Evolutionary conservation across 2,888 invertebrate genomes (phyloP), one percentile per base, ranked within the genome.

Genomic region (Torymus texanus): DNA sequence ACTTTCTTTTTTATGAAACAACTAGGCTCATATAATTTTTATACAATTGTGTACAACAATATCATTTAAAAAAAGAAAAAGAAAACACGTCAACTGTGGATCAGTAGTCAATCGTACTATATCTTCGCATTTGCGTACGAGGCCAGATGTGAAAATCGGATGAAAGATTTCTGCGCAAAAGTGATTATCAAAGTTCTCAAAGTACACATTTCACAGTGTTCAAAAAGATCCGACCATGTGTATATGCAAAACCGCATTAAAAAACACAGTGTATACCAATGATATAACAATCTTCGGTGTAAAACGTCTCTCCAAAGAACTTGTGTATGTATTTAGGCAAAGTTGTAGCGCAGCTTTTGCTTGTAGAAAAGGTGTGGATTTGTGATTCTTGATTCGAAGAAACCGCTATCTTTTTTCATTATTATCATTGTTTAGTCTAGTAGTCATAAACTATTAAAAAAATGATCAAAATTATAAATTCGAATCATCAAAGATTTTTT

Each of bases 11-110:
- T 85, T 85, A 86, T 83, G 85, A 86, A 86, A 86, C 84, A 86
- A 85, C 83, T 86, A 86, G 82, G 66, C 81, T 83, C 84, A 81
- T 85, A 81, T 79, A 79, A 63, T 73, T 79, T 84, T 85, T 85
- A 85, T 87, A 88, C 86, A 87, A 86, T 83, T 87, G 85, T 87
- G 87, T 88, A 87, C 86, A 87, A 84, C 84, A 87, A 85, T 70
- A 76, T 78, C 21, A 74, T 71, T 73, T 70, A 76, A 80, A 81
- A 86, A 84, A 41, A 8, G 10, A 41, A 41, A 41, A 41, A 41
- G 41, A 41, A 41, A 41, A 41, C 41, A 85, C 84, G 84, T 84
- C 73, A 83, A 82, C 65, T 76, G 65, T 79, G 16, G 13, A 84
- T 82, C 80, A 78, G 78, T 83, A 84, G 81, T 84, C 82, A 83